Evolutionary conservation across 2,888 invertebrate species (phyloP), one percentile per base, ranked within the genome.

Genomic region (Cataglyphis cursor): DNA sequence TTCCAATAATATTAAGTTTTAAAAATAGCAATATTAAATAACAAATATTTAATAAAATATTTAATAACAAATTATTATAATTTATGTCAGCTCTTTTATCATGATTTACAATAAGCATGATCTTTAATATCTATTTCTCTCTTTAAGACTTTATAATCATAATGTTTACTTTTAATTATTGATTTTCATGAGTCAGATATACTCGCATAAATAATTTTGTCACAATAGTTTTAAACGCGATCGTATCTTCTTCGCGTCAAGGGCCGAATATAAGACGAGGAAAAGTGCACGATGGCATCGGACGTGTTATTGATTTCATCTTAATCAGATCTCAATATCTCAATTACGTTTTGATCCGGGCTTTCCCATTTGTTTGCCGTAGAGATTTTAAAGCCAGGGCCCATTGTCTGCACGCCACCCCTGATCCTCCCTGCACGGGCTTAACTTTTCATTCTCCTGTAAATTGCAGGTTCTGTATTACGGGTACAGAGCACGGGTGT

Each of bases 261-360:
- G 84, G n/a, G 68, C 68, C 70, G 66, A 87, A 90, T 89, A 85
- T 90, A 88, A 87, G 81, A 90, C 90, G 88, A 85, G 85, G 88
- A 81, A 82, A 83, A 84, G 82, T 68, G 85, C 87, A 86, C 76
- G 80, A 83, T 82, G 85, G 83, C 83, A 85, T 78, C 57, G 54
- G 44, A 90, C 87, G 90, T 91, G 89, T 93, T 94, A 94, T 94
- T 92, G 94, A 94, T 94, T 94, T 94, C 93, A 92, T 94, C 93
- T 94, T 94, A 94, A 94, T 94, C 94, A 94, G 93, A 94, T 94
- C 94, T 93, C 94, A 93, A 94, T 94, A 94, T 94, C 94, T 94
- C 94, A 95, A 95, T 95, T 94, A 95, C 92, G 93, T 93, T 94
- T 92, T 93, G 92, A 93, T 92, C 92, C 88, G 88, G 89, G 92